These are phyloP conservation scores for Odontophorus gujanensis DNA, from an alignment of 2,113 vertebrate genomes.

Conservation along the genomic window DNA sequence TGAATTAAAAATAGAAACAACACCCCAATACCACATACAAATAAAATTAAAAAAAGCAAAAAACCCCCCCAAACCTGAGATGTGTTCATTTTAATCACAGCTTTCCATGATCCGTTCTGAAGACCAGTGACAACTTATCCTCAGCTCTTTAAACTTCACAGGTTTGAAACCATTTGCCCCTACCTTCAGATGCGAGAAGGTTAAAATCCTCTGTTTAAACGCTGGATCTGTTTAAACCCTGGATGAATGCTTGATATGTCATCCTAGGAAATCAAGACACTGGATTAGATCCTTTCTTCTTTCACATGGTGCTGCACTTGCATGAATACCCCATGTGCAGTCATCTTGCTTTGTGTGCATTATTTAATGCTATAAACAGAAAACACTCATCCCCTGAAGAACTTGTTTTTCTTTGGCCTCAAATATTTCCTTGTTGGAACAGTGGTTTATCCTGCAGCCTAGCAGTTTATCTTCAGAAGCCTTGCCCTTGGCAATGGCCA, in stretches of 20 bases:
- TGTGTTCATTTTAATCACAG: not conserved
- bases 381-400: not conserved
- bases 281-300: not conserved
- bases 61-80: not conserved
- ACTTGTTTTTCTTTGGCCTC: not conserved
- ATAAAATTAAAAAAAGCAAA: no score
- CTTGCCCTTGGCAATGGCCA: not conserved
- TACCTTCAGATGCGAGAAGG: not conserved
- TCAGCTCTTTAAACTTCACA: not conserved
- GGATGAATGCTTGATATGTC: not conserved
- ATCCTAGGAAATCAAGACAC: not conserved
- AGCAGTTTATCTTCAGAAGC: not conserved
- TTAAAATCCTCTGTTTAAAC: not conserved
- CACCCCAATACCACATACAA: not conserved
- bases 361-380: not conserved
- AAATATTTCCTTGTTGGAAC: not conserved
- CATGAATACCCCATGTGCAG: not conserved
- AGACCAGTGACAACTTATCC: not conserved
- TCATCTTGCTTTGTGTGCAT: not conserved
- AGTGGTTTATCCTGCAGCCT: not conserved
- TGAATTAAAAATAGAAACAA: not conserved
- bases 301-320: not conserved
- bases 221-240: not conserved
- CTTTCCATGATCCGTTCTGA: not conserved
- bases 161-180: not conserved